phyloP scores from a whole-genome alignment of 2,113 vertebrate genomes.

The Candoia aspera region DNA sequence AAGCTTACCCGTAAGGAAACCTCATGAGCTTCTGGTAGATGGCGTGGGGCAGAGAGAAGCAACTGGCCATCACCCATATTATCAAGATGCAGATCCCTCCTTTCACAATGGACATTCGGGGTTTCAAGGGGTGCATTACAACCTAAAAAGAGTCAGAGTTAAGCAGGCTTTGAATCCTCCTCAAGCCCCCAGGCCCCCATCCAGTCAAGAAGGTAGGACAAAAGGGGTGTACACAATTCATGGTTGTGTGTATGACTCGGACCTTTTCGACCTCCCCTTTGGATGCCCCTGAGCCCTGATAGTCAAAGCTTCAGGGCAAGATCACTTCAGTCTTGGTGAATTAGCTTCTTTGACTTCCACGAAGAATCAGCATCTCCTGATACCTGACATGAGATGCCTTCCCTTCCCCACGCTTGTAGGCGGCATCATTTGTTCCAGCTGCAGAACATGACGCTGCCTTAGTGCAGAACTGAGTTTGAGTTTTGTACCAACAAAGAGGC shows the following conservation, averaged over 20 bases:
- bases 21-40: conserved; percentile 78
- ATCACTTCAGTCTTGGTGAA: neutral
- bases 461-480: neutral
- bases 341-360: no score
- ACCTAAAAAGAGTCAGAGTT: conserved; percentile 62
- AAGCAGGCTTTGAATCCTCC: neutral
- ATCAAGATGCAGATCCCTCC: conserved; percentile 75
- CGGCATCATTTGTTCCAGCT: neutral
- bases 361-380: neutral
- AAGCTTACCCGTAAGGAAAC: conserved; percentile 76
- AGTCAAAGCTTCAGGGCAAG: neutral
- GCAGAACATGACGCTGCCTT: neutral
- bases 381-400: neutral
- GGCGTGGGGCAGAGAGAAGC: conserved; percentile 80
- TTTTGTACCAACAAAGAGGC: neutral
- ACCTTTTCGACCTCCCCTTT: neutral
- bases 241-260: neutral
- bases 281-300: neutral
- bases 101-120: conserved; percentile 74
- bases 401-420: neutral
- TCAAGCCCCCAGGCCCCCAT: neutral
- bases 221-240: neutral
- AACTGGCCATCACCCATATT: conserved; percentile 81
- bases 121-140: conserved; percentile 79
- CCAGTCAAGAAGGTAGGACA: neutral